Base-by-base conservation (phyloP, 1,140 invertebrate species). In the Gerris buenoi region DNA sequence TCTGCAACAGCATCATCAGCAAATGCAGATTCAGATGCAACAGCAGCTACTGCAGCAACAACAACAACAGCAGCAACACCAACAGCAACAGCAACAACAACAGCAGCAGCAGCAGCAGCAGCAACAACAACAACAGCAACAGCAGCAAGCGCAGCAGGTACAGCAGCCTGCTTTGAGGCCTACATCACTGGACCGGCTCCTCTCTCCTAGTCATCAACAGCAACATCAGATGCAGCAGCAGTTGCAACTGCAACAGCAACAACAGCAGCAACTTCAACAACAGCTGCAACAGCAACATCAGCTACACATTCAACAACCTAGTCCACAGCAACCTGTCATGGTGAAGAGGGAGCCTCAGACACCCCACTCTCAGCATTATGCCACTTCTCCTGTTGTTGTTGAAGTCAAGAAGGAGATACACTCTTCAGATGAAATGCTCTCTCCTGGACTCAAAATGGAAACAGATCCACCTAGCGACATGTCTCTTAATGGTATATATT, bases 401-500 rank as follows among this genome's bases (percentile, higher is more conserved):
- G 73, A 73, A 58, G 78, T 81, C 27, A 83, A 82, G 72, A 81
- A 80, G 69, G 81, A 82, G 75, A 76, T 81, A 3, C 73, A 77
- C 26, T 77, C 76, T 14, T 80, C 81, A 0, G 79, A 79, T 71
- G 80, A 80, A 65, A 80, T 73, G 79, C 68, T 81, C 76, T 67
- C 76, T 77, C 62, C 79, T 76, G 67, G 71, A 1, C 33, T 70
- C 5, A 57, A 69, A n/a, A 67, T 67, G 59, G 68, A 69, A 15
- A 22, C 58, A 13, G 58, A 60, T 22, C 22, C 5, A 15, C 23
- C 23, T 5, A 60, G 23, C 23, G 58, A 60, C 3, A 60, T 60
- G 58, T 22, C 58, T 5, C 58, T 13, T 5, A 60, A 22, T 60
- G 58, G 58, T 60, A 22, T 14, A 5, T 65, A 22, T 2, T 46